phyloP scores from a whole-genome alignment of 2,888 invertebrate genomes.

The Trichopoda pennipes region DNA sequence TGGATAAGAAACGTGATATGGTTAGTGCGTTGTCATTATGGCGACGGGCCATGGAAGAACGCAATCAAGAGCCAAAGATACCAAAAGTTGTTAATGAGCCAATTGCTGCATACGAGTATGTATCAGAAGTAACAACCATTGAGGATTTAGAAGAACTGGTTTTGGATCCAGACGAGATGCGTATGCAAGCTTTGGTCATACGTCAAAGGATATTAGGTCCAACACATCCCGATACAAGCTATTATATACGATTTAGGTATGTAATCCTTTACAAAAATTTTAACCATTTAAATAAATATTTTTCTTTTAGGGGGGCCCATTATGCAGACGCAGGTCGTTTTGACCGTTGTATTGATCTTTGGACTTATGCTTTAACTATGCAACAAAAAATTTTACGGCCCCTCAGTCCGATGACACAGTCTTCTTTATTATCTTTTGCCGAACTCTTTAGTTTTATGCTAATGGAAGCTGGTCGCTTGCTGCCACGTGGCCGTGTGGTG shows the following conservation, averaged over 20 bases:
- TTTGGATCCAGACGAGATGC: slow-evolving; percentile 96
- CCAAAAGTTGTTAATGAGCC: slow-evolving; percentile 88
- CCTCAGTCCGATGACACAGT: slow-evolving; percentile 96
- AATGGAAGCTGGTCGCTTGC: slow-evolving; percentile 89
- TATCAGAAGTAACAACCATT: slow-evolving; percentile 89
- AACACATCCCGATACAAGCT: slow-evolving; percentile 97
- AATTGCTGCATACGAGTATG: slow-evolving; percentile 94
- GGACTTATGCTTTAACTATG: slow-evolving; percentile 98
- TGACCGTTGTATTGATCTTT: slow-evolving; percentile 93
- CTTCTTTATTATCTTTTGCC: slow-evolving; percentile 95
- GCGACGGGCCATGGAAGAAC: slow-evolving; percentile 94
- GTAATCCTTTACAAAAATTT: background rate
- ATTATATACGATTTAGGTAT: slow-evolving; percentile 92
- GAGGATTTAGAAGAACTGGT: slow-evolving; percentile 92
- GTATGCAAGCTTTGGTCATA: slow-evolving; percentile 96
- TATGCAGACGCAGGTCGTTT: slow-evolving; percentile 98
- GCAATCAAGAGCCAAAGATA: slow-evolving; percentile 86
- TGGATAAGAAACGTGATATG: slow-evolving; percentile 98
- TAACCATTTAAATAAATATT: slow-evolving; percentile 1
- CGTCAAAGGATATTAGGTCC: slow-evolving; percentile 95
- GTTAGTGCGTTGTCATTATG: slow-evolving; percentile 93
- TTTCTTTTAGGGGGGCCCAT: slow-evolving; percentile 87
- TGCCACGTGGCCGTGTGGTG: slow-evolving; percentile 86
- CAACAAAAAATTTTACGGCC: slow-evolving; percentile 96
- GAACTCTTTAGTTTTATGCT: slow-evolving; percentile 97